These are phyloP conservation scores for Hybognathus amarus DNA, from an alignment of 2,797 vertebrate genomes.

Conservation along the genomic window DNA sequence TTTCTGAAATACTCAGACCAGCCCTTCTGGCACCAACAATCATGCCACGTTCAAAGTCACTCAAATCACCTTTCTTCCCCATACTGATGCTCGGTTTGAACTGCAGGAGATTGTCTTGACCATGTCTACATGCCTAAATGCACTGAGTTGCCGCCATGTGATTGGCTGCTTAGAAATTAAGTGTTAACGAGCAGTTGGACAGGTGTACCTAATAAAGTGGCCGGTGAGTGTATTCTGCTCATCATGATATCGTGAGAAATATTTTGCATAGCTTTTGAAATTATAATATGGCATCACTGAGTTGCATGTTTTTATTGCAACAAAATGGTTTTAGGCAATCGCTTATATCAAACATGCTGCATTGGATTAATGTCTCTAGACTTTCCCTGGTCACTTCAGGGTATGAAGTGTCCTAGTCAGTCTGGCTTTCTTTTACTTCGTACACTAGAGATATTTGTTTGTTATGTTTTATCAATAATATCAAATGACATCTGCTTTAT, in stretches of 20 bases:
- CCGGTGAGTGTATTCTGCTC: no score
- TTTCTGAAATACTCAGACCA: no score
- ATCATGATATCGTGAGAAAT: not conserved
- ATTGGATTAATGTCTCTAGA: slow-evolving; percentile 8
- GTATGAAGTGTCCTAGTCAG: not conserved
- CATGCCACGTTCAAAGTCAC: no score
- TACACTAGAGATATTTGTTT: not conserved
- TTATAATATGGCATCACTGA: not conserved
- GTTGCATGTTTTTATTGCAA: not conserved
- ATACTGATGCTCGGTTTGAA: no score
- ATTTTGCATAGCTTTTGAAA: not conserved
- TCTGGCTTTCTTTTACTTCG: not conserved
- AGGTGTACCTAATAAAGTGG: no score
- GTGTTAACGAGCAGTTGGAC: no score
- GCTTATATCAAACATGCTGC: not conserved
- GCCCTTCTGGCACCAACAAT: no score
- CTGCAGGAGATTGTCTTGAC: no score
- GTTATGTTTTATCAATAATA: not conserved
- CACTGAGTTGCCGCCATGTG: no score
- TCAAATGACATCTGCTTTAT: not conserved
- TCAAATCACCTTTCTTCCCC: no score
- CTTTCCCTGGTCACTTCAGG: slow-evolving; percentile 8
- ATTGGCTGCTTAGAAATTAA: no score
- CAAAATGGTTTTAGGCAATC: not conserved
- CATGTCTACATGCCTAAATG: no score